Evolutionary conservation across 2,888 invertebrate genomes (phyloP).

Genomic region (Acleris holmiana): DNA sequence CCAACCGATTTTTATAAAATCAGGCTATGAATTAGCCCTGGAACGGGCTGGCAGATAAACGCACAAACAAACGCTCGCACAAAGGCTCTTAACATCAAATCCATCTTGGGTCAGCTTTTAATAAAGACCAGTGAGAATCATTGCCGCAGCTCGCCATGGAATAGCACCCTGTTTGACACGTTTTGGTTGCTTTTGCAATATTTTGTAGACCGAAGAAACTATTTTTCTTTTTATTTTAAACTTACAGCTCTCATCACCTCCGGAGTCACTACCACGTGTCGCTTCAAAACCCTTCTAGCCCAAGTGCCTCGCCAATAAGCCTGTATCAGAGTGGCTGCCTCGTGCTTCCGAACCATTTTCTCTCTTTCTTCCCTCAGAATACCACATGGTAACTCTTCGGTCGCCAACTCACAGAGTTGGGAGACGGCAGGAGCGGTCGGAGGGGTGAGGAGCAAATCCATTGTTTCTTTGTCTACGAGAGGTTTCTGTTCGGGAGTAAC

Average conservation of each 20-base stretch:
- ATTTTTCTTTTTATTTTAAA: too few species aligned
- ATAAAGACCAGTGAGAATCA: too few species aligned
- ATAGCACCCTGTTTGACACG: too few species aligned
- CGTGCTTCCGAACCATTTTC: conserved; percentile 59
- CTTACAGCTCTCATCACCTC: conserved; percentile 65
- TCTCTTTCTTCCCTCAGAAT: conserved; percentile 65
- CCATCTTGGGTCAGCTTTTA: too few species aligned
- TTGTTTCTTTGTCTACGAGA: conserved; percentile 47
- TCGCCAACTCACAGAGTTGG: conserved; percentile 65
- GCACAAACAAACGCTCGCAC: not conserved
- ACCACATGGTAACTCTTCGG: conserved; percentile 63
- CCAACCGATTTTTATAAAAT: not conserved
- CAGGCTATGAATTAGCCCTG: too few species aligned
- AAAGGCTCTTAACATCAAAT: too few species aligned
- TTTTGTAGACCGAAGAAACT: too few species aligned
- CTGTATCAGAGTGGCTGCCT: conserved; percentile 69
- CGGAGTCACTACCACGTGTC: conserved; percentile 47
- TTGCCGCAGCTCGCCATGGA: too few species aligned
- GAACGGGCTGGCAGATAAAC: not conserved
- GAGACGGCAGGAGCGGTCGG: conserved; percentile 51
- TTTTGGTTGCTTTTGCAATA: too few species aligned
- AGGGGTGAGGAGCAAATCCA: conserved; percentile 51
- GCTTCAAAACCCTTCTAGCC: conserved; percentile 60
- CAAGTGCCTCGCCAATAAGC: conserved; percentile 70
- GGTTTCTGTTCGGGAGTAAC: conserved; percentile 46